Evolutionary conservation across 2,797 vertebrate species (phyloP).

Genomic region (Agapornis canus): DNA sequence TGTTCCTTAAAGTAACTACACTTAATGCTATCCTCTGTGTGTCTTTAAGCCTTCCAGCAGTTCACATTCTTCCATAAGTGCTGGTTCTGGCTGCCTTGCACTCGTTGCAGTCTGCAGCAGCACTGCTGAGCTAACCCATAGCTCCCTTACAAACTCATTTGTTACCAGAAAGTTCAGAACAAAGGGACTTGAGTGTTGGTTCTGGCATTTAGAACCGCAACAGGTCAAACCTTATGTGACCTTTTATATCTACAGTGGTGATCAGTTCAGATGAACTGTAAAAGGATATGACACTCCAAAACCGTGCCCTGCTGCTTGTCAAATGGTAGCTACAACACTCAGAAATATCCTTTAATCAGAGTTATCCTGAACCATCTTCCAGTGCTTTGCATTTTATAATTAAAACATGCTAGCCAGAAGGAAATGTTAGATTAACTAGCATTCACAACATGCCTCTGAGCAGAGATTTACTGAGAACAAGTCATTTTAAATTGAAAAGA

Average conservation of each 20-base stretch:
- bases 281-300: background rate
- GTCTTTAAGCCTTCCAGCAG: background rate
- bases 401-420: conserved; percentile 59
- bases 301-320: background rate
- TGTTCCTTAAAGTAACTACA: background rate
- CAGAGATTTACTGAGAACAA: conserved; percentile 50
- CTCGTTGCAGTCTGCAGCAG: background rate
- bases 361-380: conserved; percentile 35
- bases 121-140: background rate
- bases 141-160: background rate
- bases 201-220: conserved; percentile 1
- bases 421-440: conserved; percentile 50
- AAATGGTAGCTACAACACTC: background rate
- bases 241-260: background rate
- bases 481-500: conserved; percentile 25
- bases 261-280: background rate
- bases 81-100: background rate
- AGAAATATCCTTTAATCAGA: conserved; percentile 52
- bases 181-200: background rate
- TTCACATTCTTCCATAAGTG: background rate
- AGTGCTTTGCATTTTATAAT: conserved; percentile 49
- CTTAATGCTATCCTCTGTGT: background rate
- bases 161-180: background rate
- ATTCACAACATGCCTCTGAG: conserved; percentile 44
- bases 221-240: background rate